These are phyloP conservation scores for Phalera bucephala DNA, from an alignment of 2,888 invertebrate species.

Conservation along the genomic window DNA sequence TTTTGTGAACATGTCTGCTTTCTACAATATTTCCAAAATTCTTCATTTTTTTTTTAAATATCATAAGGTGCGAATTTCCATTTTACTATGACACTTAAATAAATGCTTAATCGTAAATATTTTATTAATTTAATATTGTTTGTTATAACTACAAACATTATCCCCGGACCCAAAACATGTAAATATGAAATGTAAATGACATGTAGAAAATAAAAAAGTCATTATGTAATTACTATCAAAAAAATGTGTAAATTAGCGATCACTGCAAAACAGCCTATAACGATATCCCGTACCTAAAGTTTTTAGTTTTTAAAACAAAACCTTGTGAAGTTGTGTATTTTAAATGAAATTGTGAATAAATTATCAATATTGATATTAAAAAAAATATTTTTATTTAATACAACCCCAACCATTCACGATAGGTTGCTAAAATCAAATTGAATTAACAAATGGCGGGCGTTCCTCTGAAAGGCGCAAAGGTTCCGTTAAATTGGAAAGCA, in stretches of 20 bases:
- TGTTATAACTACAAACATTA: constrained; percentile 45
- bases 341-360: constrained; percentile 83
- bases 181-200: constrained; percentile 75
- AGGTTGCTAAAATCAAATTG: constrained; percentile 16
- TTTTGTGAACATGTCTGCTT: too few species aligned
- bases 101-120: not conserved
- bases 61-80: too few species aligned
- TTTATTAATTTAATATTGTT: constrained; percentile 10
- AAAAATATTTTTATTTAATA: constrained; percentile 41
- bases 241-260: constrained; percentile 69
- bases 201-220: constrained; percentile 64
- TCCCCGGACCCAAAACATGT: constrained; percentile 55
- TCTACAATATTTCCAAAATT: too few species aligned
- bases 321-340: constrained; percentile 83
- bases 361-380: constrained; percentile 82
- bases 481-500: constrained; percentile 57
- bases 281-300: constrained; percentile 78
- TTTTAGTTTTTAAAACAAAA: constrained; percentile 80
- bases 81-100: too few species aligned
- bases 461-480: constrained; percentile 20
- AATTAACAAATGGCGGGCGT: constrained; percentile 21
- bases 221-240: constrained; percentile 48
- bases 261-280: constrained; percentile 70
- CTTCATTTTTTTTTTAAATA: too few species aligned
- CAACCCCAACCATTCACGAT: constrained; percentile 12